Percentiles rank a stretch among this genome's conserved stretches.
These are phyloP conservation scores for Holacanthella duospinosa DNA, from an alignment of 2,888 invertebrate genomes.

Conservation along the genomic window DNA sequence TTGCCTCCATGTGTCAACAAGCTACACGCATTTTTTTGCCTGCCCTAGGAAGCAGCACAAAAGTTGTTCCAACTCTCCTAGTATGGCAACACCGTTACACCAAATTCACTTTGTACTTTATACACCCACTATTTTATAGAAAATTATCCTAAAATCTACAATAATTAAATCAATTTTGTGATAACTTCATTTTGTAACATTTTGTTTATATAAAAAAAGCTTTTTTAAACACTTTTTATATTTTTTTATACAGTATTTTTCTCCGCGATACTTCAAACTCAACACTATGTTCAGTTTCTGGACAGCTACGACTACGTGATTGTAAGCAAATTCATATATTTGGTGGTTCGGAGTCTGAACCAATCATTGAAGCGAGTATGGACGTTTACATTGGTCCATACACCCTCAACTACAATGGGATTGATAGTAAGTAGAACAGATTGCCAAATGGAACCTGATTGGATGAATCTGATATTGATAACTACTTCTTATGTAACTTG, in stretches of 20 bases:
- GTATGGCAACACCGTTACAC: no score
- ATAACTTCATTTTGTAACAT: no score
- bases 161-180: no score
- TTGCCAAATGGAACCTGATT: neutral
- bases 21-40: no score
- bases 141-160: no score
- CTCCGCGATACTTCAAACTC: slow-evolving; percentile 6
- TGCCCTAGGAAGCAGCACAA: no score
- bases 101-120: no score
- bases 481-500: neutral
- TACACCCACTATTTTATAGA: no score
- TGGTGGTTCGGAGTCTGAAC: slow-evolving; percentile 6
- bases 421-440: neutral
- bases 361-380: slow-evolving; percentile 6
- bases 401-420: slow-evolving; percentile 2
- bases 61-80: no score
- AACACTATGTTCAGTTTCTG: slow-evolving; percentile 9
- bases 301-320: slow-evolving; percentile 7
- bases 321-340: slow-evolving; percentile 7
- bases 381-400: slow-evolving; percentile 1
- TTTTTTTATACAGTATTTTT: slow-evolving; percentile 2
- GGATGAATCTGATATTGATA: neutral
- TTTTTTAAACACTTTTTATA: neutral
- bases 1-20: no score
- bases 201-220: no score